phyloP scores from a whole-genome alignment of 1,140 invertebrate species.

The Contarinia nasturtii region DNA sequence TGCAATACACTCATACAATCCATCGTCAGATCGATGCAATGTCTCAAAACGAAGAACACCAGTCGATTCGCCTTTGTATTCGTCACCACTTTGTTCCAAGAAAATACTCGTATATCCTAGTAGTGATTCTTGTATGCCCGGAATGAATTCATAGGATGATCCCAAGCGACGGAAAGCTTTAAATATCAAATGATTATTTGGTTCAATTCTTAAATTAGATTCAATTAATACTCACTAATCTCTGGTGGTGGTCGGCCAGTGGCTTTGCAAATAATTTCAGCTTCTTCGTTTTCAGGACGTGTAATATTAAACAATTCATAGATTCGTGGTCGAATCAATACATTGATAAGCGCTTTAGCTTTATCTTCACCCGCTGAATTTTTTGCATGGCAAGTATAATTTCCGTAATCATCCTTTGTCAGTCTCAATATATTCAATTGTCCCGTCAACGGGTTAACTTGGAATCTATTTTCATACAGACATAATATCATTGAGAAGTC shows the following conservation, averaged over 20 bases:
- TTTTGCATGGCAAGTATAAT: conserved; percentile 62
- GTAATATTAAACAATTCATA: conserved; percentile 58
- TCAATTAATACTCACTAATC: no score
- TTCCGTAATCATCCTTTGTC: conserved; percentile 53
- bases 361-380: conserved; percentile 59
- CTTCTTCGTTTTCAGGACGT: conserved; percentile 36
- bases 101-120: conserved; percentile 43
- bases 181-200: no score
- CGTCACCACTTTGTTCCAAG: conserved; percentile 31
- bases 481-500: no score
- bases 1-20: conserved; percentile 73
- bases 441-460: conserved; percentile 47
- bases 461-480: no score
- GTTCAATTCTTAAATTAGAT: no score
- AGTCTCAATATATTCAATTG: conserved; percentile 55
- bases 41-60: conserved; percentile 40
- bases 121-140: conserved; percentile 33
- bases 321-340: conserved; percentile 60
- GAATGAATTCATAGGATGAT: conserved; percentile 30
- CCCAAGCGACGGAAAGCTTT: conserved; percentile 29
- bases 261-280: conserved; percentile 51
- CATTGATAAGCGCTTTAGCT: conserved; percentile 29
- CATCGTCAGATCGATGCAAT: conserved; percentile 53
- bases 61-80: conserved; percentile 36
- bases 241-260: conserved; percentile 55